Evolutionary conservation across 2,797 vertebrate species (phyloP), one percentile per base, ranked within the genome.

Genomic region (Acropternis orthonyx): DNA sequence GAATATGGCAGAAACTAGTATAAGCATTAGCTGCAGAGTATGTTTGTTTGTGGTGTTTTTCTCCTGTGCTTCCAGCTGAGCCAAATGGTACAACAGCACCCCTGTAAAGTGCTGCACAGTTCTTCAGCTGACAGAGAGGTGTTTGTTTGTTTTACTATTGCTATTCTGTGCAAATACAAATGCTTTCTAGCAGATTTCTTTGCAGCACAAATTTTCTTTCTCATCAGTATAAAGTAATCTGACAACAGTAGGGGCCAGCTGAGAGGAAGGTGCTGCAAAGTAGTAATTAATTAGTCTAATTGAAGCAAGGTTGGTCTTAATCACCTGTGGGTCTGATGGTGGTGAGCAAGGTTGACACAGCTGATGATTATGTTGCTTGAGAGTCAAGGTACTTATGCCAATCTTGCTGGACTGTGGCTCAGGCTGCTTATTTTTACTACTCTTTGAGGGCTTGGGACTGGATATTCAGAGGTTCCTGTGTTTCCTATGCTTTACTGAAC

Each of bases 371-470:
- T 55, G 7, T 30, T 63, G 39, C 5, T 80, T 39, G 16, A 67
- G 22, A 68, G 37, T 20, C 2, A 32, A 78, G 32, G 39, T 4
- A 4, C 0, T 0, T 0, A 2, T 26, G 10, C 3, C 0, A 9
- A 48, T 4, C 7, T 55, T 54, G 28, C 3, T 52, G 74, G 21
- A 23, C 4, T 43, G 3, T 6, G 17, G 12, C 2, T 28, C 55
- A 17, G 26, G 10, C 4, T 2, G 2, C 9, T 93, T 30, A 13
- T 56, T 2, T 89, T 11, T 20, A 2, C 5, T 5, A 6, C 1
- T 1, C 2, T 13, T 0, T 9, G 19, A 63, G 6, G 30, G 4
- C 13, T 65, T 71, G 24, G 3, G 13, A 21, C 2, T 48, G 14
- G 8, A 4, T 1, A 0, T 23, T 8, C 9, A 39, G 32, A 19